Conservation (phyloP, 2,888 invertebrate species). For the Eilema caniola region DNA sequence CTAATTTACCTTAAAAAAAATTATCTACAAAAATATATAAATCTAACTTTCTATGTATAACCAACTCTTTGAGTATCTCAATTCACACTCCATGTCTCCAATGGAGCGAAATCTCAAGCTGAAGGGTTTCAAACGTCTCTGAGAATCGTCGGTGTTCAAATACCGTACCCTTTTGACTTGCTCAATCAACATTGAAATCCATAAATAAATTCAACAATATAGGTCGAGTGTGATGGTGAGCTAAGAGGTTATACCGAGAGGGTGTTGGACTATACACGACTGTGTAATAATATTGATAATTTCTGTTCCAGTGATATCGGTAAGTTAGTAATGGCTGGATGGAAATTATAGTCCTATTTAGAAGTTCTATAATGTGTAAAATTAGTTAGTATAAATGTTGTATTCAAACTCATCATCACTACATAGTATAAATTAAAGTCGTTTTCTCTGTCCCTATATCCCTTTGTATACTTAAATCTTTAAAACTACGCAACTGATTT, state of each 20-base stretch:
- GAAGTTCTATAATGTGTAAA: neutral
- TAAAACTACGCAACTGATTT: too few relatives aligned
- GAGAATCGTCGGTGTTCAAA: constrained; percentile 45
- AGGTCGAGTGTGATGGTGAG: constrained; percentile 33
- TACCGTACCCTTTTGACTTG: constrained; percentile 38
- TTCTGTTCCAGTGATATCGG: neutral
- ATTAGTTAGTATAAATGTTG: too few relatives aligned
- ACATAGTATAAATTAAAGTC: too few relatives aligned
- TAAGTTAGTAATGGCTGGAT: neutral
- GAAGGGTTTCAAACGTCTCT: constrained; percentile 35
- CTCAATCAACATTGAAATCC: constrained; percentile 45
- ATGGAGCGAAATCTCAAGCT: constrained; percentile 42
- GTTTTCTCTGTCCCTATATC: too few relatives aligned
- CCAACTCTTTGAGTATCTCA: constrained; percentile 14
- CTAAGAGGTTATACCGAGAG: constrained; percentile 27
- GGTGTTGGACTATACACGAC: constrained; percentile 1
- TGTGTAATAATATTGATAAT: neutral
- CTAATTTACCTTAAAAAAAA: neutral
- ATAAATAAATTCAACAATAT: constrained; percentile 44
- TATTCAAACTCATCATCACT: too few relatives aligned
- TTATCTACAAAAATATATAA: neutral
- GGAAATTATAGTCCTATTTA: neutral
- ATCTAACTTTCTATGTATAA: neutral
- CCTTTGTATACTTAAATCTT: too few relatives aligned
- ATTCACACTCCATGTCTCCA: constrained; percentile 29